These are phyloP conservation scores for Rhinogobius similis DNA, from an alignment of 2,113 vertebrate genomes.

Conservation along the genomic window DNA sequence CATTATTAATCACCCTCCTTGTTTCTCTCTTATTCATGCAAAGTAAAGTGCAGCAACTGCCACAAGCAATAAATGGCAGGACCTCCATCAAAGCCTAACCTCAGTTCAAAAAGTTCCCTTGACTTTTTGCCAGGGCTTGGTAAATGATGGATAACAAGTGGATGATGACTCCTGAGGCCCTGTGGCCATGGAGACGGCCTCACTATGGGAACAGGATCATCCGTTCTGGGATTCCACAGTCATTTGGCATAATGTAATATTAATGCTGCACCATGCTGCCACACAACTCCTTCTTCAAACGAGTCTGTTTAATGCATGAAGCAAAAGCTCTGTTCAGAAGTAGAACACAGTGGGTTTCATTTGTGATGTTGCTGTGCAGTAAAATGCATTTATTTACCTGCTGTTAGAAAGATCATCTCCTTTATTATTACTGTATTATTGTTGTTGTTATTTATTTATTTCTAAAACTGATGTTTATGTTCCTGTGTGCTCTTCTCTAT, in stretches of 20 bases:
- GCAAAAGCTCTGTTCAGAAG: constrained; percentile 1
- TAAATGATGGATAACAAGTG: constrained; percentile 19
- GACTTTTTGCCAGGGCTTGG: background rate
- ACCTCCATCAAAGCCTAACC: constrained; percentile 16
- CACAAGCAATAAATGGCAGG: constrained; percentile 38
- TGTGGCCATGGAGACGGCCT: constrained; percentile 55
- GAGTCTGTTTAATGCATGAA: constrained; percentile 55
- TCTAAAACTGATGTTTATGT: background rate
- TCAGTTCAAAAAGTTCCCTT: background rate
- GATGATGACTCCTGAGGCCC: constrained; percentile 42
- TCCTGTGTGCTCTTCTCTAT: constrained; percentile 26
- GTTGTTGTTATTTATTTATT: background rate
- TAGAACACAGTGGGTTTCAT: constrained; percentile 19
- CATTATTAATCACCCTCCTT: constrained; percentile 61
- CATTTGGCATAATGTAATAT: constrained; percentile 67
- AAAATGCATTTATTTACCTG: constrained; percentile 40
- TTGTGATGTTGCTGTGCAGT: constrained; percentile 49
- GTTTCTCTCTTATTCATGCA: constrained; percentile 71
- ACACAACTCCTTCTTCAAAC: constrained; percentile 37
- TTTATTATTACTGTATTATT: background rate
- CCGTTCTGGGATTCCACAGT: constrained; percentile 52
- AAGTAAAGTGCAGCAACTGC: constrained; percentile 58
- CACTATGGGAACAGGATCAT: constrained; percentile 52
- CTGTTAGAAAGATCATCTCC: background rate
- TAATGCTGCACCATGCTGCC: constrained; percentile 36